Evolutionary conservation across 2,888 invertebrate species (phyloP).

Genomic region (Drosophila nr. perissopoda): DNA sequence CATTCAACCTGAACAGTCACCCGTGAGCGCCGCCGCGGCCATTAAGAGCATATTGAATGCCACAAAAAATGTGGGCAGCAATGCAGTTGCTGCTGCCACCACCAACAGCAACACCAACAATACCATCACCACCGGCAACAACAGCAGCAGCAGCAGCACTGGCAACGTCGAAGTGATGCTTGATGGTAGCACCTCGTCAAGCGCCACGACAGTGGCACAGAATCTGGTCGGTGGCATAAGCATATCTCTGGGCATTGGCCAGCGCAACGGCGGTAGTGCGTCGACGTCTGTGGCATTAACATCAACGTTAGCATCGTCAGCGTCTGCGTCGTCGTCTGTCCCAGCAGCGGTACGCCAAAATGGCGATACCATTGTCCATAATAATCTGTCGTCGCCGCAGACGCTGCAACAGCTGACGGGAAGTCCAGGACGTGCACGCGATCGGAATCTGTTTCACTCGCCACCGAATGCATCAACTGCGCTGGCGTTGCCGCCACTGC

Average conservation of each 20-base stretch:
- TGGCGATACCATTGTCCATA: constrained; percentile 53
- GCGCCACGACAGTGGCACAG: constrained; percentile 70
- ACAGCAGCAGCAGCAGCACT: constrained; percentile 20
- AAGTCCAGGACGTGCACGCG: constrained; percentile 85
- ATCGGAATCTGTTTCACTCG: constrained; percentile 84
- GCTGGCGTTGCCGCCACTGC: constrained; percentile 83
- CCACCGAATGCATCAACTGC: constrained; percentile 83
- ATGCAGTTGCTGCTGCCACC: constrained; percentile 45
- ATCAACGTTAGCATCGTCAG: constrained; percentile 29
- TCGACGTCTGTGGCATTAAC: constrained; percentile 24
- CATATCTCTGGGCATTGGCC: constrained; percentile 79
- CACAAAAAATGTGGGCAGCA: constrained; percentile 80
- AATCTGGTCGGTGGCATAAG: constrained; percentile 80
- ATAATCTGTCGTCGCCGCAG: constrained; percentile 78
- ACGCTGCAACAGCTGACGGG: constrained; percentile 83
- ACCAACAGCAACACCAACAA: constrained; percentile 27
- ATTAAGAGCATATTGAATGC: constrained; percentile 82
- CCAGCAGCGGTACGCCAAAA: constrained; percentile 51
- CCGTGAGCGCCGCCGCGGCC: constrained; percentile 82
- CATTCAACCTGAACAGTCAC: constrained; percentile 68
- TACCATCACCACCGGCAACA: constrained; percentile 21
- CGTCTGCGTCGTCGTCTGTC: constrained; percentile 21
- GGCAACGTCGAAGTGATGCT: constrained; percentile 22
- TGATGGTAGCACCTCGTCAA: constrained; percentile 32
- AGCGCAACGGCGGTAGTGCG: constrained; percentile 60